phyloP scores from a whole-genome alignment of 2,888 invertebrate species.

The Drosophila prolongata region DNA sequence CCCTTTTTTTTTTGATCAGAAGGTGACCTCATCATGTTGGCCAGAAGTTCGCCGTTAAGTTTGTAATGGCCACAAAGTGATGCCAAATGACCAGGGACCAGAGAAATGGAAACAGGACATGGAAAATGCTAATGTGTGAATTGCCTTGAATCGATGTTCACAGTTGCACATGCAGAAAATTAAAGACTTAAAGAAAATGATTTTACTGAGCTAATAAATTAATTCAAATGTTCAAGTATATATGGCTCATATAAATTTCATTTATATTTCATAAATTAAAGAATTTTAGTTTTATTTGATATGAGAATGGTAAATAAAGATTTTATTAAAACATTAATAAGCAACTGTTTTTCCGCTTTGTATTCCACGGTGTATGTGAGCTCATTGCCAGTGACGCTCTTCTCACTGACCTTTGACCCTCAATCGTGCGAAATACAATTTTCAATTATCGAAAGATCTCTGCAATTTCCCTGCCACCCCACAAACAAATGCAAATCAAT shows the following conservation, averaged over 20 bases:
- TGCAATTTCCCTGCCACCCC: conserved; percentile 47
- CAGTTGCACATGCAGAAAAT: no score
- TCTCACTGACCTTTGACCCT: conserved; percentile 32
- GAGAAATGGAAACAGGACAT: conserved; percentile 6
- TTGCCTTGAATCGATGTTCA: not conserved
- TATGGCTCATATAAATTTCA: no score
- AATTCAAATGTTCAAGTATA: no score
- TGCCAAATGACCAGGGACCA: conserved; percentile 47
- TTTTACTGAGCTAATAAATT: no score
- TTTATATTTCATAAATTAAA: no score
- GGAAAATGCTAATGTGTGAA: conserved; percentile 5
- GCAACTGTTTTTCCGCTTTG: not conserved
- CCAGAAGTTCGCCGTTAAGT: conserved; percentile 57
- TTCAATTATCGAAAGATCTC: conserved; percentile 65
- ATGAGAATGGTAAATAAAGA: no score
- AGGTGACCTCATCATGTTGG: conserved; percentile 41
- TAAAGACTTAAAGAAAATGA: no score
- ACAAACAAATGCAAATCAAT: conserved; percentile 66
- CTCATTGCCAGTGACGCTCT: conserved; percentile 12
- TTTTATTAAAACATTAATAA: no score
- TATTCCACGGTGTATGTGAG: not conserved
- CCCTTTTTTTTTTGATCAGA: conserved; percentile 43
- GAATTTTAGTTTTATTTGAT: no score
- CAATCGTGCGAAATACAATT: conserved; percentile 52
- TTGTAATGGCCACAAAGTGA: conserved; percentile 55